Conservation (phyloP, 2,113 vertebrate species). For the Stegastes partitus region DNA sequence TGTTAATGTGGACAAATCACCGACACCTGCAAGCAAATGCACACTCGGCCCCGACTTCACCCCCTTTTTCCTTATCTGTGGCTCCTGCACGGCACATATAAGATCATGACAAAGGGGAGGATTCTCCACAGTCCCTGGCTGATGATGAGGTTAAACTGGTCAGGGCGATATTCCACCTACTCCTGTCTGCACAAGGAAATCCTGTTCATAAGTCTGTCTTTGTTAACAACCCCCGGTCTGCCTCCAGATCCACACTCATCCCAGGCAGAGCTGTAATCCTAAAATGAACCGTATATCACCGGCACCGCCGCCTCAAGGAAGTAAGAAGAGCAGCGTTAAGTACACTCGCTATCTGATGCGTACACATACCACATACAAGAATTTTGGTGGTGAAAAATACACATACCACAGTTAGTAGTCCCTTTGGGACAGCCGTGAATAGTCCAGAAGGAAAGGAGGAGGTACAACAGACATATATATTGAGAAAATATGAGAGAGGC, state of each 20-base stretch:
- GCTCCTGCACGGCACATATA: not conserved
- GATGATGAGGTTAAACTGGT: constrained; percentile 54
- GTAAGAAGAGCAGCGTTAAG: constrained; percentile 18
- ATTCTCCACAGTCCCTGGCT: constrained; percentile 31
- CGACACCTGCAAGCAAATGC: constrained; percentile 15
- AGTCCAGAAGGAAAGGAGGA: constrained; percentile 27
- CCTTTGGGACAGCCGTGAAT: constrained; percentile 43
- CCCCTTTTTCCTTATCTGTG: constrained; percentile 33
- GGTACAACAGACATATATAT: constrained; percentile 4
- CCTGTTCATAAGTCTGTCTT: constrained; percentile 56
- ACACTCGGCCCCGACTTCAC: not conserved
- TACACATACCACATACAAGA: not conserved
- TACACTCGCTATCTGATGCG: constrained; percentile 9
- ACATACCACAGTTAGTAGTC: constrained; percentile 32
- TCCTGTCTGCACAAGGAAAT: constrained; percentile 42
- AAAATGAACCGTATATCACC: constrained; percentile 39
- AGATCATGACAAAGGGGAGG: constrained; percentile 18
- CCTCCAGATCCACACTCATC: constrained; percentile 15
- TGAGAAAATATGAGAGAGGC: constrained; percentile 21
- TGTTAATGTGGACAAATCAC: constrained; percentile 38
- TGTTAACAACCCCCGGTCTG: constrained; percentile 39
- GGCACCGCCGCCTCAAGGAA: constrained; percentile 10
- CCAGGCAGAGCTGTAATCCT: constrained; percentile 41
- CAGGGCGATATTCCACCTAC: constrained; percentile 34
- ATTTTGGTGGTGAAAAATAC: constrained; percentile 12